Evolutionary conservation across 2,888 invertebrate species (phyloP), one percentile per base, ranked within the genome.

Genomic region (Morpho helenor): DNA sequence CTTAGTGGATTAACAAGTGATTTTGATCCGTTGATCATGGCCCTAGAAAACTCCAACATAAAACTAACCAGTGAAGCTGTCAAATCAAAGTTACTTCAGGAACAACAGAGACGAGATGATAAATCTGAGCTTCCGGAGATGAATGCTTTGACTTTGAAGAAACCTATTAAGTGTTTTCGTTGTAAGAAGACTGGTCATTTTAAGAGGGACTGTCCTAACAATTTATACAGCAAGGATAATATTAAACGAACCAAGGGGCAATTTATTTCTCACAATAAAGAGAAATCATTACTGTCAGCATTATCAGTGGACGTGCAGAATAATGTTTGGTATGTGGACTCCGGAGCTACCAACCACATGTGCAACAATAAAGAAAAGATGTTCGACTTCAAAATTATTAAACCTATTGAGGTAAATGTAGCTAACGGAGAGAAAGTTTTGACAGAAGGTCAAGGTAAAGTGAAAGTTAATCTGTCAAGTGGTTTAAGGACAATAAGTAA

Each of bases 1-100:
- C 44, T 68, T 48, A 66, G 64, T 43, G 65, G 66, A 10, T 59
- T 68, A 9, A 55, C 66, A 7, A 42, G 59, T 49, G 60, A 66
- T 6, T 66, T 64, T 42, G 66, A 65, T 41, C 65, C 62, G 10
- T 60, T 66, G 7, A 68, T 66, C 7, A 16, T 48, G 47, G 47
- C 47, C 7, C 7, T 48, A 48, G 47, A 66, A 61, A 66, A 66
- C 53, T 63, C 62, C 2, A 65, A 62, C 46, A 58, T 62, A 43
- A 61, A 59, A 57, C 47, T 66, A 39, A 59, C 44, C 5, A 63
- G 64, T 58, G 64, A 66, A 59, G 44, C 46, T 7, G 60, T 62
- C 0, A 61, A 60, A 45, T 50, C 44, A 7, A 62, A 63, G 57
- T 54, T 64, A 39, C 48, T 66, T 51, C 64, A 62, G 52, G 64